Conservation (phyloP, 1,140 invertebrate genomes). For the Diorhabda elongata region DNA sequence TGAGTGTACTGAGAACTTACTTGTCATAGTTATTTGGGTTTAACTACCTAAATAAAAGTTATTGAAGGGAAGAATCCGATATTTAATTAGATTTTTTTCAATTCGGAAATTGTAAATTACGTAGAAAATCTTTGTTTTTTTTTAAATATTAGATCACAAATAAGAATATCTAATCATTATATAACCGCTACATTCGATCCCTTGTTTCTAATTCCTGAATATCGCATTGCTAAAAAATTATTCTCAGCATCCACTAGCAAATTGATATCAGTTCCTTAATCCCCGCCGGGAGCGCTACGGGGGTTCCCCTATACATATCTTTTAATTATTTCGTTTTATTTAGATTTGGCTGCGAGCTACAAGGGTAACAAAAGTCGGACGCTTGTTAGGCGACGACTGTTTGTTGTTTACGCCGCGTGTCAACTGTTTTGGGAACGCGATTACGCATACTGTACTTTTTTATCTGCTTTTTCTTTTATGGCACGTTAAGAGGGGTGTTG, state of each 20-base stretch:
- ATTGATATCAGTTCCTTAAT: conserved; percentile 16
- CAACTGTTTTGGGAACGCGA: conserved; percentile 21
- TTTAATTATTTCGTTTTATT: conserved; percentile 21
- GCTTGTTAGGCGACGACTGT: background rate
- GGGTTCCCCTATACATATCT: conserved; percentile 17
- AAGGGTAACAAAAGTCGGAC: conserved; percentile 15
- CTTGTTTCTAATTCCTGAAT: background rate
- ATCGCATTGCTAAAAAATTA: background rate
- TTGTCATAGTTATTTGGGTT: too few species aligned
- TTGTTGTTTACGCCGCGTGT: conserved; percentile 17
- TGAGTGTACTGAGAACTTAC: too few species aligned
- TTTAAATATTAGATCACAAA: too few species aligned
- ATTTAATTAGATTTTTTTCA: too few species aligned
- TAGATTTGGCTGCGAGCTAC: conserved; percentile 17
- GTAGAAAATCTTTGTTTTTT: too few species aligned
- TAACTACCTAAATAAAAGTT: too few species aligned
- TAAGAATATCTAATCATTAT: too few species aligned
- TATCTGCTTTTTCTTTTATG: conserved; percentile 17
- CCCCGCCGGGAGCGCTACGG: conserved; percentile 5
- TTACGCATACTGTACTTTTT: conserved; percentile 16
- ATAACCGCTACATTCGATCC: too few species aligned
- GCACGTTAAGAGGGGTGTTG: conserved; percentile 12
- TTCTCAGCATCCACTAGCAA: background rate
- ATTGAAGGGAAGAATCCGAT: too few species aligned
- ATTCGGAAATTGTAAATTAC: too few species aligned